phyloP scores from a whole-genome alignment of 2,797 vertebrate species.

The Chiroxiphia lanceolata region DNA sequence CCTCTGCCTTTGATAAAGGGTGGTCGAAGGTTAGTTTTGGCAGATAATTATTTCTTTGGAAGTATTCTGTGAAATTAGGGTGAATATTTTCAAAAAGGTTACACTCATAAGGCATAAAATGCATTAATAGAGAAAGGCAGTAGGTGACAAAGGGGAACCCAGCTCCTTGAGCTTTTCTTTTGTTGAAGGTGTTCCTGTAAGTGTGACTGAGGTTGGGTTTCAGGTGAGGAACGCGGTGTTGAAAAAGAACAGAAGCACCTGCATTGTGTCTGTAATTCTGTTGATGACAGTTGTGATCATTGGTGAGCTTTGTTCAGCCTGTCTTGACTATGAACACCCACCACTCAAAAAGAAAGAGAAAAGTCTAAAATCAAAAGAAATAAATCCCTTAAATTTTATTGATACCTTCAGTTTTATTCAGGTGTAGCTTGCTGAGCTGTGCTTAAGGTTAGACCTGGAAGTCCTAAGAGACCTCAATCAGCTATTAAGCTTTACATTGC shows the following conservation, averaged over 20 bases:
- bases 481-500: background rate
- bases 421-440: background rate
- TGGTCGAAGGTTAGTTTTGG: background rate
- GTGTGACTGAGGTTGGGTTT: background rate
- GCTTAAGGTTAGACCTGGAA: background rate
- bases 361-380: background rate
- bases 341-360: background rate
- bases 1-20: background rate
- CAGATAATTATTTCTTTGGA: background rate
- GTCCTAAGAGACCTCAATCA: background rate
- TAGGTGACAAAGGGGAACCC: background rate
- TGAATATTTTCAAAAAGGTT: background rate
- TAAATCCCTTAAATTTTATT: too few relatives aligned
- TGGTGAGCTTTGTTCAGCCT: background rate
- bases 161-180: background rate
- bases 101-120: background rate
- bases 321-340: background rate
- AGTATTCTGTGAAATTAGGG: background rate
- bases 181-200: background rate
- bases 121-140: background rate
- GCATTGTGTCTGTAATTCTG: background rate
- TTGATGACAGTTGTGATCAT: background rate
- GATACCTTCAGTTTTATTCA: background rate
- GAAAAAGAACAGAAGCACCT: background rate
- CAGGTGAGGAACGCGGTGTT: rapidly evolving